Conservation (phyloP, 2,888 invertebrate species). For the Anorthoa munda region DNA sequence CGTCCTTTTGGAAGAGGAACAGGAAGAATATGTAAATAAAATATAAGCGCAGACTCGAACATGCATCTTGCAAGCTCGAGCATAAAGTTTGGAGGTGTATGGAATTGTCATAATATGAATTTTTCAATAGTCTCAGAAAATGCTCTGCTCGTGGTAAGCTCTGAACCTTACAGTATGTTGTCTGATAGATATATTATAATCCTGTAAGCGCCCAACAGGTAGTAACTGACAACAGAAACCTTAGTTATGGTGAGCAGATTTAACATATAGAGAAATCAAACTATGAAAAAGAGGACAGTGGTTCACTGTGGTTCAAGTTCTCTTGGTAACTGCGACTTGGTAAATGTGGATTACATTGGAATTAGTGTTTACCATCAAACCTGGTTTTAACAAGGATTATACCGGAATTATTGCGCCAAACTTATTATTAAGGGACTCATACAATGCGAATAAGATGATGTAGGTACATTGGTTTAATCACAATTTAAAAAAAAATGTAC, state of each 20-base stretch:
- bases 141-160: too few species aligned
- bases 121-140: too few species aligned
- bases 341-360: too few species aligned
- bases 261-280: neutral
- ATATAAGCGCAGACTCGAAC: too few species aligned
- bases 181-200: neutral
- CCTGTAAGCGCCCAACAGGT: too few species aligned
- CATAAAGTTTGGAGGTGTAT: too few species aligned
- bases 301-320: neutral
- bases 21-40: too few species aligned
- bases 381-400: neutral
- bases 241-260: neutral
- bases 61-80: too few species aligned
- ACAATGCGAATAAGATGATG: constrained; percentile 73
- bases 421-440: constrained; percentile 57
- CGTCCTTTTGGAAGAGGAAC: too few species aligned
- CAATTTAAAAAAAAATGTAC: constrained; percentile 81
- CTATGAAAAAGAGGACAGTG: neutral
- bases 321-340: neutral
- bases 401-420: neutral
- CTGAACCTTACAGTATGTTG: neutral
- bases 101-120: too few species aligned
- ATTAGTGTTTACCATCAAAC: neutral
- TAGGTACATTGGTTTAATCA: constrained; percentile 79
- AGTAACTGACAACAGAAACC: neutral